These are phyloP conservation scores for Hemithea aestivaria DNA, from an alignment of 2,888 invertebrate genomes.

Conservation along the genomic window DNA sequence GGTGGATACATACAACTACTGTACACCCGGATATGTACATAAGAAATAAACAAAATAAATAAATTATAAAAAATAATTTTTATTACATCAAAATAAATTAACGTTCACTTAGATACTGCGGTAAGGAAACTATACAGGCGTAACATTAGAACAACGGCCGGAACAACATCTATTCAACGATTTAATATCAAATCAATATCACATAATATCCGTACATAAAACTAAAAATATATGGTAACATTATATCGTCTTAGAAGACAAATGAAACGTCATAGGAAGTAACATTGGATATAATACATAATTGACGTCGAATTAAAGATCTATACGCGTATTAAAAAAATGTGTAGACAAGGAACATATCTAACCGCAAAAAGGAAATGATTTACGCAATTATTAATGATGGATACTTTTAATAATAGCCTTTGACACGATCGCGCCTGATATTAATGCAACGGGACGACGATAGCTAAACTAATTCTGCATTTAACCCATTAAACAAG, in stretches of 20 bases:
- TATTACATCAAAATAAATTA: constrained; percentile 56
- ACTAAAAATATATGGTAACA: constrained; percentile 5
- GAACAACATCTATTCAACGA: constrained; percentile 28
- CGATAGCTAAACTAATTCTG: too few species aligned
- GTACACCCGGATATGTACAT: constrained; percentile 29
- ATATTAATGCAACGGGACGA: too few species aligned
- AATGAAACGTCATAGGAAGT: neutral
- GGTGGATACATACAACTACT: constrained; percentile 28
- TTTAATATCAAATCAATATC: constrained; percentile 19
- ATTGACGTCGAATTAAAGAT: too few species aligned
- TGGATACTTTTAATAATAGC: too few species aligned
- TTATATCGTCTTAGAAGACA: neutral
- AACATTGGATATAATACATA: neutral
- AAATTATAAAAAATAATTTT: constrained; percentile 43
- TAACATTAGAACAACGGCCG: constrained; percentile 28
- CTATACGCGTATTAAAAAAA: too few species aligned
- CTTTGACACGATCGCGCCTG: too few species aligned
- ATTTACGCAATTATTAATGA: too few species aligned
- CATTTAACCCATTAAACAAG: too few species aligned
- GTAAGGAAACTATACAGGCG: constrained; percentile 36
- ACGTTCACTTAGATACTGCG: constrained; percentile 44
- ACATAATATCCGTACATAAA: constrained; percentile 14
- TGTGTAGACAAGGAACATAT: too few species aligned
- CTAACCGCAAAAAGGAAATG: too few species aligned
- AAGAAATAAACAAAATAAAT: constrained; percentile 30